A percentile compares a stretch with the other conserved stretches of the same genome.
phyloP scores from a whole-genome alignment of 2,797 vertebrate genomes.

The Sebastes alutus region DNA sequence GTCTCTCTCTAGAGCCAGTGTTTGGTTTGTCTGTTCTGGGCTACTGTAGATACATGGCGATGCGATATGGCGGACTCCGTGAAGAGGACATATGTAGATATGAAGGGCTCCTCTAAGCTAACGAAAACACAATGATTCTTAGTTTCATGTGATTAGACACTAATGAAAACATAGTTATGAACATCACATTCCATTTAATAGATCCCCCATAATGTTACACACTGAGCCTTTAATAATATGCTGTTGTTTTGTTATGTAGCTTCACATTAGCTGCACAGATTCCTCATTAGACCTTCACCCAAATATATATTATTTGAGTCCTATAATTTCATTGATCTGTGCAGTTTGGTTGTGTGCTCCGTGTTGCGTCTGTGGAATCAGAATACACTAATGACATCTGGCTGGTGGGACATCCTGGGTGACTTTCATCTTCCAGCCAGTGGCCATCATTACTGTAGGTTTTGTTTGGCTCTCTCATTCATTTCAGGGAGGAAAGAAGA shows the following conservation, averaged over 20 bases:
- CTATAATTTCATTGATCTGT: background rate
- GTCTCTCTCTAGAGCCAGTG: too few relatives aligned
- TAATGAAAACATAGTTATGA: too few relatives aligned
- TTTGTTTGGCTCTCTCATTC: slow-evolving; percentile 45
- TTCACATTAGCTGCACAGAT: background rate
- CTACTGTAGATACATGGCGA: too few relatives aligned
- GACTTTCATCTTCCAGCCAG: slow-evolving; percentile 64
- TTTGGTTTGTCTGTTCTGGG: too few relatives aligned
- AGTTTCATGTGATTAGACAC: too few relatives aligned
- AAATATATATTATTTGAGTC: background rate
- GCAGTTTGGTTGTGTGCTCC: background rate
- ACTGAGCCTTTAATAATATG: too few relatives aligned
- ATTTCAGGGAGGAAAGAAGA: background rate
- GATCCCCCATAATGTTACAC: too few relatives aligned
- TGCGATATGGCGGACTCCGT: too few relatives aligned
- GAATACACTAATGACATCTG: slow-evolving; percentile 55
- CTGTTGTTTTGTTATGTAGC: background rate
- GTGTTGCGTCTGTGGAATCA: slow-evolving; percentile 28
- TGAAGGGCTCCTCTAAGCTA: too few relatives aligned
- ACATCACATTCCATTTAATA: too few relatives aligned
- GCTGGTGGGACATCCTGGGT: slow-evolving; percentile 40
- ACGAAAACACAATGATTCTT: too few relatives aligned
- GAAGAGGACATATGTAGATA: too few relatives aligned
- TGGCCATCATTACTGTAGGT: slow-evolving; percentile 54
- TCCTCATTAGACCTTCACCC: background rate